These are phyloP conservation scores for Calyptommatus sinebrachiatus DNA, from an alignment of 2,113 vertebrate species.

Conservation along the genomic window DNA sequence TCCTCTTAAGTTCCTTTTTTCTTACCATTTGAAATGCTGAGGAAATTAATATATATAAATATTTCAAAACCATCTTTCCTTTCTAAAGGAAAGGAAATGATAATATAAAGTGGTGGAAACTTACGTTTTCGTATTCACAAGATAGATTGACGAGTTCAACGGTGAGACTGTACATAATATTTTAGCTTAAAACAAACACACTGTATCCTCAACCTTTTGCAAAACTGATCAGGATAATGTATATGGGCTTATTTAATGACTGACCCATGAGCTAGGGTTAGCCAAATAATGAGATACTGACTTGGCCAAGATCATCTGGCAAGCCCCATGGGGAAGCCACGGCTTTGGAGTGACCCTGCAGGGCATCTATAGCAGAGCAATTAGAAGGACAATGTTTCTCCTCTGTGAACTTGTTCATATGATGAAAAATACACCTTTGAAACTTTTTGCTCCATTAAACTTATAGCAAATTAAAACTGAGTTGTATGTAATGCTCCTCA, in stretches of 20 bases:
- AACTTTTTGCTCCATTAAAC: conserved; percentile 40
- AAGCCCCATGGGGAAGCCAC: neutral
- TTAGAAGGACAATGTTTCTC: neutral
- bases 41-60: neutral
- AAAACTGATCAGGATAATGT: neutral
- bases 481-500: neutral
- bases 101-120: neutral
- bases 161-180: too few species aligned
- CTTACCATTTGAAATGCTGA: neutral
- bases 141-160: neutral
- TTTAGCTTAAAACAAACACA: neutral
- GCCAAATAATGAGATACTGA: neutral
- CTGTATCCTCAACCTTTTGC: neutral
- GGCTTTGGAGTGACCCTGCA: neutral
- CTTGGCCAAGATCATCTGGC: neutral
- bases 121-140: neutral
- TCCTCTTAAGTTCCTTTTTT: neutral
- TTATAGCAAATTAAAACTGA: conserved; percentile 29
- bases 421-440: conserved; percentile 33
- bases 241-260: neutral
- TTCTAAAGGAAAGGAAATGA: neutral
- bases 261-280: neutral
- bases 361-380: too few species aligned
- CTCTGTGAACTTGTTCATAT: conserved; percentile 32
- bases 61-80: neutral